phyloP scores from a whole-genome alignment of 2,888 invertebrate species.

The Asteroscopus sphinx region DNA sequence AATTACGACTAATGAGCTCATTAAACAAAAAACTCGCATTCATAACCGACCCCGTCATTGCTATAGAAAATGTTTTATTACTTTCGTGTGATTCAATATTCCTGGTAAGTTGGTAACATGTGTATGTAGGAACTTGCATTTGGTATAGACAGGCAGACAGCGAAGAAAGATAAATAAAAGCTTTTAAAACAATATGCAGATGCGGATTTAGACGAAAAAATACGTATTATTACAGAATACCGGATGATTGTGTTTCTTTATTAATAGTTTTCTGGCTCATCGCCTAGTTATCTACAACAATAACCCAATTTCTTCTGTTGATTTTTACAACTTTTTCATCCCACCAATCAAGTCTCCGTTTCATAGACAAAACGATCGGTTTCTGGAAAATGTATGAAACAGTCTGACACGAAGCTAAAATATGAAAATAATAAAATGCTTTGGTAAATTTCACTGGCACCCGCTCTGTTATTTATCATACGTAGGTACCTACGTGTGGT shows the following conservation, averaged over 20 bases:
- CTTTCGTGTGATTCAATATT: background rate
- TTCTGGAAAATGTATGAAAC: background rate
- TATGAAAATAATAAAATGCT: conserved; percentile 38
- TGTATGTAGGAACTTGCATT: too few species aligned
- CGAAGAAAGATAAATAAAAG: too few species aligned
- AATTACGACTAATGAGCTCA: conserved; percentile 1
- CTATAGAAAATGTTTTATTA: background rate
- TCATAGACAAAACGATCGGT: conserved; percentile 1
- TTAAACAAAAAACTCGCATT: background rate
- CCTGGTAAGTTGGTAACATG: too few species aligned
- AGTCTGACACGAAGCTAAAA: conserved; percentile 27
- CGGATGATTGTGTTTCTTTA: background rate
- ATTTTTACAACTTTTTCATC: background rate
- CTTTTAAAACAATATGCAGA: background rate
- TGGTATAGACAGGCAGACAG: too few species aligned
- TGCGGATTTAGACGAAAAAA: background rate
- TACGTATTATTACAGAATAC: background rate
- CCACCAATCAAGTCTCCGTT: background rate
- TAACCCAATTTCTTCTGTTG: background rate
- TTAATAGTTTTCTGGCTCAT: background rate
- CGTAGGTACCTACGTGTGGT: conserved; percentile 4
- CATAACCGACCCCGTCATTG: background rate
- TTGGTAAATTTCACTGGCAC: conserved; percentile 1
- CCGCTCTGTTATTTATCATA: background rate
- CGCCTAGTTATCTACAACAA: background rate